Evolutionary conservation across 2,797 vertebrate genomes (phyloP).

Genomic region (Labroides dimidiatus): DNA sequence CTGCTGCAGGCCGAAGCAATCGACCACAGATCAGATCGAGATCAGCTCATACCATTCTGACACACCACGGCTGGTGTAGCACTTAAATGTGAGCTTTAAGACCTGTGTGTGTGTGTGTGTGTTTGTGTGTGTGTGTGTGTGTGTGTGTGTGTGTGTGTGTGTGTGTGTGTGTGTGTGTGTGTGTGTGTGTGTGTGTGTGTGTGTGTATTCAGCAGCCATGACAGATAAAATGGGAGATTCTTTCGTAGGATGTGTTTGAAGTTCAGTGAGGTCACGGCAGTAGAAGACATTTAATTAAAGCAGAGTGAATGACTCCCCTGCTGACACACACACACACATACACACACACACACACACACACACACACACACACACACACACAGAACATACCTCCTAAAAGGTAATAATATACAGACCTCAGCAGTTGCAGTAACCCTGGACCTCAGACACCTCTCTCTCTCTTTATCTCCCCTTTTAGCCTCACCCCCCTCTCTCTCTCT

Average conservation of each 20-base stretch:
- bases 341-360: slow-evolving; percentile 33
- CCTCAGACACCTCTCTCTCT: slow-evolving; percentile 19
- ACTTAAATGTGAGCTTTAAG: no score
- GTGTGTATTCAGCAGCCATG: slow-evolving; percentile 30
- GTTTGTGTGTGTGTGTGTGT: not conserved
- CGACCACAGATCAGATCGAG: no score
- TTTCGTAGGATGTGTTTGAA: slow-evolving; percentile 77
- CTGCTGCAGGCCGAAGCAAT: no score
- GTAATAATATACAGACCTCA: slow-evolving; percentile 73
- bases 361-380: slow-evolving; percentile 18
- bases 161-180: not conserved
- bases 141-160: slow-evolving; percentile 3
- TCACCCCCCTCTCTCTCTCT: not conserved
- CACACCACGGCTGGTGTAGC: no score
- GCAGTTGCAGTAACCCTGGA: slow-evolving; percentile 61
- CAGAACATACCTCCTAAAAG: slow-evolving; percentile 61
- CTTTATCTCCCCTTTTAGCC: not conserved
- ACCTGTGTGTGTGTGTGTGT: not conserved
- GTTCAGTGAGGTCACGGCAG: slow-evolving; percentile 68
- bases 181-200: slow-evolving; percentile 7
- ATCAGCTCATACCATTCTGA: no score
- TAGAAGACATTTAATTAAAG: slow-evolving; percentile 76
- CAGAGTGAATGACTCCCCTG: slow-evolving; percentile 56
- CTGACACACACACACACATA: slow-evolving; percentile 23
- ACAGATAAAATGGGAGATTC: slow-evolving; percentile 72